A percentile compares a stretch with the other conserved stretches of the same genome.
These are phyloP conservation scores for Hartigia nigra DNA, from an alignment of 2,888 invertebrate genomes.

Conservation along the genomic window DNA sequence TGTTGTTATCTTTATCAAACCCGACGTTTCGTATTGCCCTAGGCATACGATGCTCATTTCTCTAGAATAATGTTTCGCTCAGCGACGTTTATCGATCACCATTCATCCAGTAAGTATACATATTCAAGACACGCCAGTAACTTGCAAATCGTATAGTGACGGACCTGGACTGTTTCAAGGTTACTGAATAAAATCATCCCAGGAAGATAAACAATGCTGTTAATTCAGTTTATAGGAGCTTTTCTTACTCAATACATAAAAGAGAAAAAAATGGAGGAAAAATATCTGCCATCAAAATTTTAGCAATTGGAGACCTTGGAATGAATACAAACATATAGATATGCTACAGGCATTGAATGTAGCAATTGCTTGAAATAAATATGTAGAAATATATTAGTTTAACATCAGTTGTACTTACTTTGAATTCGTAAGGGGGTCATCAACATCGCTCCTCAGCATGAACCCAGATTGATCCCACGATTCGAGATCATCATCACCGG, in stretches of 20 bases:
- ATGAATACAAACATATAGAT: not conserved
- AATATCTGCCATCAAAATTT: not conserved
- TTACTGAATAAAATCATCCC: not conserved
- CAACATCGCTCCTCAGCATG: constrained; percentile 77
- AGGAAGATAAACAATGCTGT: not conserved
- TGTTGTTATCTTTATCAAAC: not conserved
- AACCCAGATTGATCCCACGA: constrained; percentile 81
- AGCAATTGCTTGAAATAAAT: not conserved
- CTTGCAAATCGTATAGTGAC: not conserved
- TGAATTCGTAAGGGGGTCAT: constrained; percentile 68
- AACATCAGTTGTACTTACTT: constrained; percentile 41
- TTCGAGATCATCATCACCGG: constrained; percentile 78
- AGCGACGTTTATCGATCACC: not conserved
- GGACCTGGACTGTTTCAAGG: not conserved
- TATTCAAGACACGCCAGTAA: not conserved
- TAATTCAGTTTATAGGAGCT: not conserved
- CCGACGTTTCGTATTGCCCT: not conserved
- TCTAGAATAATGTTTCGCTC: not conserved
- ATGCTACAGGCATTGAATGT: not conserved
- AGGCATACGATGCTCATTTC: not conserved
- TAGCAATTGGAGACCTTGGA: not conserved
- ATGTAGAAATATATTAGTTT: not conserved
- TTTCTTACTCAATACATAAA: not conserved
- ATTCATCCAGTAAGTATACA: not conserved
- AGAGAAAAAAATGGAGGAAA: not conserved